These are phyloP conservation scores for Oophaga pumilio DNA, from an alignment of 2,113 vertebrate genomes.

Conservation along the genomic window DNA sequence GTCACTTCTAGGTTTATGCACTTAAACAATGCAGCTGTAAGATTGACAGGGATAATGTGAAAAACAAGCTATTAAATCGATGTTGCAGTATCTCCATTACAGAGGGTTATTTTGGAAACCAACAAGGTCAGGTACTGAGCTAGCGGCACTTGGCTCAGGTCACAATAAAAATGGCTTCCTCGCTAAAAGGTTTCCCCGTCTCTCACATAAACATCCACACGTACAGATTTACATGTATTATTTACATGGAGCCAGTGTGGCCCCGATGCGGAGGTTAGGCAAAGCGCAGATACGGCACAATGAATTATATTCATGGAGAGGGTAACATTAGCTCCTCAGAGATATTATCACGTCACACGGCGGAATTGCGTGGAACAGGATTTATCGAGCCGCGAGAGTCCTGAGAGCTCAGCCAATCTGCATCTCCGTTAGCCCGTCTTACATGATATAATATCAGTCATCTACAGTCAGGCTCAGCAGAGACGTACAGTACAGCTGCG, in stretches of 20 bases:
- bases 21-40: not conserved
- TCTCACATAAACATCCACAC: constrained; percentile 11
- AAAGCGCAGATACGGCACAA: constrained; percentile 8
- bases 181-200: not conserved
- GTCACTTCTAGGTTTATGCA: not conserved
- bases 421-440: not conserved
- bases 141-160: constrained; percentile 1
- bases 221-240: constrained; percentile 41
- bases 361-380: constrained; percentile 20
- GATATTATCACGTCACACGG: constrained; percentile 26
- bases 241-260: constrained; percentile 33
- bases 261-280: constrained; percentile 17
- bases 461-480: not conserved
- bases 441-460: constrained; percentile 15
- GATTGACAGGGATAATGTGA: not conserved
- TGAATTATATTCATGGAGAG: constrained; percentile 35
- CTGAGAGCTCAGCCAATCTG: not conserved
- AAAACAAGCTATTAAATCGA: constrained; percentile 18
- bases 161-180: not conserved
- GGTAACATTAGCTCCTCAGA: constrained; percentile 39
- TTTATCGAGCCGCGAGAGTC: constrained; percentile 27
- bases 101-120: constrained; percentile 13
- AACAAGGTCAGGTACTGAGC: constrained; percentile 14
- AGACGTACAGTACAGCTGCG: not conserved
- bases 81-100: not conserved